Percentiles rank a stretch among this genome's conserved stretches.
Conservation (phyloP, 2,113 vertebrate species). For the Corythornis cristatus region DNA sequence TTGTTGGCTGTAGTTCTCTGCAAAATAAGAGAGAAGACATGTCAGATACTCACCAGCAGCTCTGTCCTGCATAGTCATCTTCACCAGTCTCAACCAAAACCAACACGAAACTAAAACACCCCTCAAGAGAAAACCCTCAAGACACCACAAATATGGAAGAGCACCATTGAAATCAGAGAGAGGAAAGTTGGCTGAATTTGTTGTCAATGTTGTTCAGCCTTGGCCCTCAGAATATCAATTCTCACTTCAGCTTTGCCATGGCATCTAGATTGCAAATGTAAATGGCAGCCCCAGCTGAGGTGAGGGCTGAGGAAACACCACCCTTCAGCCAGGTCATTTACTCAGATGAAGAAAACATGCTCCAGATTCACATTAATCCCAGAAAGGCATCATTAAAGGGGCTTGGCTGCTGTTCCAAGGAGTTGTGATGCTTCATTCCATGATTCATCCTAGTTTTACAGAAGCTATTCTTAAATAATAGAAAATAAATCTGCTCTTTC, state of each 20-base stretch:
- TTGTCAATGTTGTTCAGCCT: background rate
- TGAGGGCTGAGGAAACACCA: too few relatives aligned
- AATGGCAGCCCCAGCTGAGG: background rate
- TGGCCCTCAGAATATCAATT: background rate
- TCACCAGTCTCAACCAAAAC: background rate
- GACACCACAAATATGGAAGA: background rate
- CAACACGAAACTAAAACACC: background rate
- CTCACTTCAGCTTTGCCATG: background rate
- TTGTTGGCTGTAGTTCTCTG: conserved; percentile 77
- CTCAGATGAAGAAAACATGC: background rate
- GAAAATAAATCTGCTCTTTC: background rate
- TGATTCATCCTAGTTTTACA: background rate
- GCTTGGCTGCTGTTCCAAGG: background rate
- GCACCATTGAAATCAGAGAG: background rate
- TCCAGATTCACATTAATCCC: background rate
- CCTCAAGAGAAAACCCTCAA: background rate
- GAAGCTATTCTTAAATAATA: background rate
- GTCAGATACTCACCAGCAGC: background rate
- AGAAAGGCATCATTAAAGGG: background rate
- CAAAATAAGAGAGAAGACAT: conserved; percentile 66
- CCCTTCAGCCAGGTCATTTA: background rate
- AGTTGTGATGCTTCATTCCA: background rate
- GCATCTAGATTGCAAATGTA: background rate
- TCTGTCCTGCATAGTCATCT: background rate
- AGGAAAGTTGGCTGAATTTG: background rate